Base-by-base conservation (phyloP, 1,140 invertebrate genomes). In the Nixonia krombeini region DNA sequence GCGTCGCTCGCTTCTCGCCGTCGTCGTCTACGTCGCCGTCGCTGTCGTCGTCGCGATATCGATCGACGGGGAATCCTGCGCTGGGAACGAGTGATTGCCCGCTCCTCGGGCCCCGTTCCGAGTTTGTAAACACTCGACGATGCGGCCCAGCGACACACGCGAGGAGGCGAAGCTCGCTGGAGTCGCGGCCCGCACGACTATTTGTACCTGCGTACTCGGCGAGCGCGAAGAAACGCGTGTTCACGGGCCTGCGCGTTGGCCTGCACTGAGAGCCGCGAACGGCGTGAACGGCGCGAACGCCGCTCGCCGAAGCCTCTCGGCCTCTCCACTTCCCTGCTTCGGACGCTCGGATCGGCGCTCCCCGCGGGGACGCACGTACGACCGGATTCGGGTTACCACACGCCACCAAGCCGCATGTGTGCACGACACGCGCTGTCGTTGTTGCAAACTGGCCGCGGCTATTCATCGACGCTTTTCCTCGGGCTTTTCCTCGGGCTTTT, bases 201-300 rank as follows among this genome's bases (percentile, higher is more conserved):
- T 78, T 73, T 76, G 74, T 78, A 73, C 74, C 70, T 76, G 75
- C 75, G 73, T 72, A 61, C 31, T 70, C 46, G 58, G 44, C 42
- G 33, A 47, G 40, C 46, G 26, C 56, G 35, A 40, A 57, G 35
- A 49, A 45, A 58, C 62, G 28, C 71, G 59, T 73, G 70, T 78
- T 72, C 70, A 72, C 80, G 79, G 75, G 79, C 77, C 80, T 84
- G 82, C 82, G 82, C 82, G 81, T 75, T 83, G 70, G 73, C 73
- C 77, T 63, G 75, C 78, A 83, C 82, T 83, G 79, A 82, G 53
- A 47, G 29, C 25, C 18, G 13, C 35, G n/a, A n/a, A n/a, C n/a
- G n/a, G n/a, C n/a, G n/a, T 23, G 58, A 66, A 53, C 44, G 50
- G 64, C 71, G 70, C 58, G 68, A 69, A 56, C 71, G 69, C 66